Evolutionary conservation across 2,888 invertebrate species (phyloP), one percentile per base, ranked within the genome.

Genomic region (Drosophila diplacantha): DNA sequence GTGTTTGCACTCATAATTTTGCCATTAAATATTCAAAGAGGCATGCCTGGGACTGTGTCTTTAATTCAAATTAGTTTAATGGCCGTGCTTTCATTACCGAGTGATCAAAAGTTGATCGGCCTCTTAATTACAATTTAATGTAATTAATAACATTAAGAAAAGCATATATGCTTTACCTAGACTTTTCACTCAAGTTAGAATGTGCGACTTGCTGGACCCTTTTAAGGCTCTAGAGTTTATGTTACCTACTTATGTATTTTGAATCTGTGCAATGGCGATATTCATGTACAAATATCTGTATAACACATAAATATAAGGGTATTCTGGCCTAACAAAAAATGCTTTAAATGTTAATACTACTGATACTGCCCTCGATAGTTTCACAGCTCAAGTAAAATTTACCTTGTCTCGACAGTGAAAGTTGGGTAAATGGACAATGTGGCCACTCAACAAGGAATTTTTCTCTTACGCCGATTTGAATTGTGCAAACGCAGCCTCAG

Each of bases 51-150:
- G 29, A 47, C 29, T 41, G 56, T 39, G 38, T 51, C 54, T 60
- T 46, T 70, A 60, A 65, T 39, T 31, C 29, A 46, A 64, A 64
- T 64, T 62, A 62, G 43, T 53, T 53, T 46, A 61, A 64, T 61
- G 34, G 46, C 53, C 47, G 20, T 24, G 52, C 63, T 52, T 60
- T 71, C 68, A 64, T 69, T 72, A 34, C 64, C 44, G 59, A 39
- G 69, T 56, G 69, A 72, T 72, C 64, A 61, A 64, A 72, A 62
- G 56, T 69, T 69, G 41, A 64, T 49, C 49, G 61, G 47, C 47
- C 63, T 60, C 60, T 50, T 34, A 60, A 41, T 52, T 29, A 31
- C 29, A 29, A n/a, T 22, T 43, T 16, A 46, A 46, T 31, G 9
- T 46, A 46, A 46, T 20, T 31, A 14, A 31, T 8, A 9, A 20